Base-by-base conservation (phyloP, 2,113 vertebrate genomes). In the Tor tambroides region DNA sequence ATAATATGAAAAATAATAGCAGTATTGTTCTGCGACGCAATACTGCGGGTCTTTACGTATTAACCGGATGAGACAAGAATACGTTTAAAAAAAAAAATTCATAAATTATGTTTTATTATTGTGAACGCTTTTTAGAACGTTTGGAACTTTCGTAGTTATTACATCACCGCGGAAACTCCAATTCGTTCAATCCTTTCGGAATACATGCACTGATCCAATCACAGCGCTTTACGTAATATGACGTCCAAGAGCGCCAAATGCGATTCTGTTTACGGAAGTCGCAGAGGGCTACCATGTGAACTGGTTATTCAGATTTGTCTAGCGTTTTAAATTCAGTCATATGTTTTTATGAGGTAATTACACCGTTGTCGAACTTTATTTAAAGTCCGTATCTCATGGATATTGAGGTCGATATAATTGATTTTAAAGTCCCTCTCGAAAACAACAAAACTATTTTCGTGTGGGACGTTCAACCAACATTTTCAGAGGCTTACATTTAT, bases 391-490 rank as follows among this genome's bases (percentile, higher is more conserved):
- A 67, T 75, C 51, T 61, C 28, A 30, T 23, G 72, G 80, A 6
- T 4, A 92, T 91, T 87, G 93, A 95, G 54, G 93, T 93, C 11
- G 95, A 95, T 76, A 19, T 96, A 15, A 11, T 96, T 14, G 91
- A 93, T 26, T 96, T 97, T 71, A 86, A 75, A 38, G 94, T 96
- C 11, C 96, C 96, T 0, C 4, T 30, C 0, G 94, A 93, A 51
- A 91, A 91, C 46, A 94, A 91, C 3, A 95, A 94, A 88, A 95
- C 93, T 0, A 59, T 97, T 82, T 94, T 96, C 77, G 93, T 96
- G 4, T 96, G 96, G 95, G 92, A 95, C 11, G 92, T 96, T 86
- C 90, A 94, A 59, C 89, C 92, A 0, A 19, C 1, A 10, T 74
- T 82, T 59, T 15, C 83, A 0, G 91, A 95, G 89, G 94, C 89